Evolutionary conservation across 2,113 vertebrate genomes (phyloP).

Genomic region (Megatriorchis doriae): DNA sequence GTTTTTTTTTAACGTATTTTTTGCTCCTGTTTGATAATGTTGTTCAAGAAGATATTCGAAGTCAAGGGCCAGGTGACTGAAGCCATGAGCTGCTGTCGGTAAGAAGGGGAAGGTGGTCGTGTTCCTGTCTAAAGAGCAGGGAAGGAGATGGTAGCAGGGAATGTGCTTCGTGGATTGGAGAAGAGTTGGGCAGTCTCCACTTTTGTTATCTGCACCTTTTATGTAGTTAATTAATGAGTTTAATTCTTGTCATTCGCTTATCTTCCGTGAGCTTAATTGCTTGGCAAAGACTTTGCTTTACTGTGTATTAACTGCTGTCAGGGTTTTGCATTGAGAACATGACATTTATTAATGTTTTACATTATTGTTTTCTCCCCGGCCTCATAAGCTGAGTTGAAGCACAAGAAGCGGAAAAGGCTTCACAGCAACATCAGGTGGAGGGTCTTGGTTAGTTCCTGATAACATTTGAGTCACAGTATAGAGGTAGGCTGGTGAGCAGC

Average conservation of each 20-base stretch:
- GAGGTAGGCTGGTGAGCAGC: neutral
- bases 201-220: neutral
- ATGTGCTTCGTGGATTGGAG: neutral
- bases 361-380: neutral
- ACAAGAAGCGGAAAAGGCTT: neutral
- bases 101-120: neutral
- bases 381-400: neutral
- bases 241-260: neutral
- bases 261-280: neutral
- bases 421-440: neutral
- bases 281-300: neutral
- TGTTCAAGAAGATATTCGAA: neutral
- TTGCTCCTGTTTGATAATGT: neutral
- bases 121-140: neutral
- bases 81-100: neutral
- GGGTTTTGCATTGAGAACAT: neutral
- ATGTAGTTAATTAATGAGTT: slow-evolving; percentile 17
- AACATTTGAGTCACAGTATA: neutral
- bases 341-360: neutral
- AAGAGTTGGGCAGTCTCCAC: neutral
- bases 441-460: neutral
- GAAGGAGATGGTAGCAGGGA: neutral
- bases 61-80: neutral
- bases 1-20: neutral
- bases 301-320: neutral